Conservation (phyloP, 2,113 vertebrate genomes). For the Strigops habroptila region DNA sequence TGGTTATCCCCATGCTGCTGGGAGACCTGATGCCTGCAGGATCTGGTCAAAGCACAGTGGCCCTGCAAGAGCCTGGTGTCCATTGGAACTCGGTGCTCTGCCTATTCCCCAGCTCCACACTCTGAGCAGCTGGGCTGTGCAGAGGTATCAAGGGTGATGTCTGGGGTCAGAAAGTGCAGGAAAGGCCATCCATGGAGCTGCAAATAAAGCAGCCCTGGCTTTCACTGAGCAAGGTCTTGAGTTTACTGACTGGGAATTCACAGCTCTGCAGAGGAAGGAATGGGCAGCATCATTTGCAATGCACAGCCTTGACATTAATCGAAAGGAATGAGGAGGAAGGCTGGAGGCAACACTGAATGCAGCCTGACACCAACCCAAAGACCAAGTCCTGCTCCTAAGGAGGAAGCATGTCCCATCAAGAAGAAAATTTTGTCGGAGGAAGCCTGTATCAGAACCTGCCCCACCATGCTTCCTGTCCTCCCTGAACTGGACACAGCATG, state of each 20-base stretch:
- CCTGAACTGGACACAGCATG: accelerated
- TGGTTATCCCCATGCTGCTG: background rate
- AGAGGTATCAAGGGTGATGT: background rate
- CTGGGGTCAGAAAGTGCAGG: background rate
- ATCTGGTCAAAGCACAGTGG: background rate
- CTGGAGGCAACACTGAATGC: background rate
- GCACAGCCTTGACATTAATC: background rate
- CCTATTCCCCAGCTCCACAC: background rate
- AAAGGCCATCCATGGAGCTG: background rate
- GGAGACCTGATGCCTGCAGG: background rate
- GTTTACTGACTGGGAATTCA: background rate
- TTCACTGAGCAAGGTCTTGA: background rate
- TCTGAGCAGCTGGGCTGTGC: background rate
- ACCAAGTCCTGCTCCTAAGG: background rate
- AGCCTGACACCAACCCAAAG: background rate
- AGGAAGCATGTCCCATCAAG: background rate
- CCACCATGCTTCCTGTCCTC: background rate
- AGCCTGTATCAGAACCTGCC: background rate
- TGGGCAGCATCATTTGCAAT: background rate
- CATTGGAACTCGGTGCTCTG: background rate
- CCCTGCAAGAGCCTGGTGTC: background rate
- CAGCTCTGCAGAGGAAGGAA: background rate
- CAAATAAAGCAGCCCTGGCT: background rate
- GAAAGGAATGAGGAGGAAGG: background rate
- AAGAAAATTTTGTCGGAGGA: background rate